Percentiles rank a stretch among this genome's conserved stretches.
Conservation (phyloP, 2,888 invertebrate species). For the Coenonympha arcania region DNA sequence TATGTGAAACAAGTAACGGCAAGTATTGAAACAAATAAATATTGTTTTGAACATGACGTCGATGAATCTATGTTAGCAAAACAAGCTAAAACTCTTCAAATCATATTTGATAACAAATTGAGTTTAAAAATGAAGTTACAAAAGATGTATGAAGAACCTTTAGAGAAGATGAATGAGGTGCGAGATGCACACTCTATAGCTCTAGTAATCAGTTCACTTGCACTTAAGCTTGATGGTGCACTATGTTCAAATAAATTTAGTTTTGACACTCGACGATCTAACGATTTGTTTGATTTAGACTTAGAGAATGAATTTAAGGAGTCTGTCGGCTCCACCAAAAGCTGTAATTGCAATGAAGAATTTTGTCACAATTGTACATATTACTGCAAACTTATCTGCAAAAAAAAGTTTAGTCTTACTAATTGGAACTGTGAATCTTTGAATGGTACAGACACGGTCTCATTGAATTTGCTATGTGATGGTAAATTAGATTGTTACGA, state of each 20-base stretch:
- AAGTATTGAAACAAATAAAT: slow-evolving; percentile 34
- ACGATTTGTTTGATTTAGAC: slow-evolving; percentile 18
- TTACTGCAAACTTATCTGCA: slow-evolving; percentile 46
- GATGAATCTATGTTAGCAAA: slow-evolving; percentile 32
- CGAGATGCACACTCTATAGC: slow-evolving; percentile 35
- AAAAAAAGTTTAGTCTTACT: slow-evolving; percentile 41
- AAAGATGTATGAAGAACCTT: no score
- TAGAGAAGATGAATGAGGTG: background rate
- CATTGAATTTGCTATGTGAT: slow-evolving; percentile 50
- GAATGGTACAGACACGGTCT: slow-evolving; percentile 34
- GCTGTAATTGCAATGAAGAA: slow-evolving; percentile 41
- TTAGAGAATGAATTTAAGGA: slow-evolving; percentile 22
- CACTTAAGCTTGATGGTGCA: slow-evolving; percentile 37
- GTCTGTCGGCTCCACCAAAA: slow-evolving; percentile 31
- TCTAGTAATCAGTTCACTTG: slow-evolving; percentile 40
- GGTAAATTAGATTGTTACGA: slow-evolving; percentile 61
- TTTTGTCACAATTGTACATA: slow-evolving; percentile 40
- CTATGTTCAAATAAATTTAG: slow-evolving; percentile 35
- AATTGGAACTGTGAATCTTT: slow-evolving; percentile 47
- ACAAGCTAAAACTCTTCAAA: slow-evolving; percentile 35
- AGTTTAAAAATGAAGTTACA: slow-evolving; percentile 39
- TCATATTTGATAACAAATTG: slow-evolving; percentile 40
- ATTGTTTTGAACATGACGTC: slow-evolving; percentile 34
- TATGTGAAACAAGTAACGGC: slow-evolving; percentile 36
- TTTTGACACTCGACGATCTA: slow-evolving; percentile 20